Conservation (phyloP, 2,888 invertebrate species). For the Tuberolachnus salignus region DNA sequence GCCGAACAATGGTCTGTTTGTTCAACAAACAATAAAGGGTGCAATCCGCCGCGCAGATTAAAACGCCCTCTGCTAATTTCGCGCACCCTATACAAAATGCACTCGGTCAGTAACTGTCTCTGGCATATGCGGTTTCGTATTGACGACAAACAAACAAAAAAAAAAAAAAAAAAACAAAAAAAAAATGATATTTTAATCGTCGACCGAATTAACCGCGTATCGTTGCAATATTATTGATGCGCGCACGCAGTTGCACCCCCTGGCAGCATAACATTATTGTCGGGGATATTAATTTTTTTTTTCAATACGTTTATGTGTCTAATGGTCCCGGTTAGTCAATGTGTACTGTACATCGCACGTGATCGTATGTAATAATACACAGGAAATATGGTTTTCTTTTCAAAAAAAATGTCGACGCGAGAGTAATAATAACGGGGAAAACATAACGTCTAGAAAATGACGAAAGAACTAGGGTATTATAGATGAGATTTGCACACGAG, state of each 20-base stretch:
- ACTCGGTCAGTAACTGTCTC: constrained; percentile 7
- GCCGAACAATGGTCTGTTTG: constrained; percentile 22
- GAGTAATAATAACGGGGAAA: too few relatives aligned
- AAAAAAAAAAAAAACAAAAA: constrained; percentile 12
- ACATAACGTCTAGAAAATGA: too few relatives aligned
- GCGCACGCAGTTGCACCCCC: too few relatives aligned
- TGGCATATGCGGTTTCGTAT: constrained; percentile 23
- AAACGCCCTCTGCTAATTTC: constrained; percentile 42
- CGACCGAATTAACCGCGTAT: neutral
- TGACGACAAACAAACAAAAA: neutral
- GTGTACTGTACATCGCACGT: too few relatives aligned
- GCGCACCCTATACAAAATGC: neutral
- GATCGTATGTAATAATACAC: too few relatives aligned
- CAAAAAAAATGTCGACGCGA: too few relatives aligned
- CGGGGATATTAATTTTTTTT: neutral
- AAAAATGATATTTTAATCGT: constrained; percentile 26
- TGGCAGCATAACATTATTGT: neutral
- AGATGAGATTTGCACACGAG: too few relatives aligned
- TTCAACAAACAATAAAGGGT: constrained; percentile 31
- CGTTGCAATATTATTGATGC: too few relatives aligned
- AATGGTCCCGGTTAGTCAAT: too few relatives aligned
- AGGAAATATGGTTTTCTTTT: too few relatives aligned
- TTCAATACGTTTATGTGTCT: neutral
- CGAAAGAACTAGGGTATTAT: too few relatives aligned
- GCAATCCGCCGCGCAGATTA: neutral